Conservation (phyloP, 1,140 invertebrate genomes). For the Agrypnia vestita region DNA sequence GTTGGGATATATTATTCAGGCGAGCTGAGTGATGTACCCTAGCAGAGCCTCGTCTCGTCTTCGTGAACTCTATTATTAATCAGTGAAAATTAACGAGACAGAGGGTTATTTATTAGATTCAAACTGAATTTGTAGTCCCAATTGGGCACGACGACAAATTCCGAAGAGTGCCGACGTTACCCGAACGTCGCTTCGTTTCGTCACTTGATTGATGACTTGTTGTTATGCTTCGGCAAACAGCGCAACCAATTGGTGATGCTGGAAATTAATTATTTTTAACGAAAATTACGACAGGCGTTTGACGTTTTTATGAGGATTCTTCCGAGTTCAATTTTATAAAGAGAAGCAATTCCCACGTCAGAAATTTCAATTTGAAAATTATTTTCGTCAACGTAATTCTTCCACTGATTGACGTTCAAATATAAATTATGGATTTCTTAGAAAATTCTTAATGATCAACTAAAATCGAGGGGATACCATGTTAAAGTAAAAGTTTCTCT, state of each 20-base stretch:
- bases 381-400: no score
- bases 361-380: no score
- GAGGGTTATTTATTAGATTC: slow-evolving; percentile 45
- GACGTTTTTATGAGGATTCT: not conserved
- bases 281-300: slow-evolving; percentile 1
- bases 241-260: slow-evolving; percentile 38
- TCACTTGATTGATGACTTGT: slow-evolving; percentile 50
- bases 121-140: slow-evolving; percentile 43
- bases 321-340: no score
- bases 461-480: no score
- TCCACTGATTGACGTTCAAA: no score
- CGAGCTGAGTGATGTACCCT: not conserved
- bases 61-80: slow-evolving; percentile 47
- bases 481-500: no score
- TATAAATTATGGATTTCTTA: no score
- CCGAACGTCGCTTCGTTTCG: slow-evolving; percentile 32
- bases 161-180: slow-evolving; percentile 32
- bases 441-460: no score
- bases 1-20: not conserved
- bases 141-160: slow-evolving; percentile 39
- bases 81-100: slow-evolving; percentile 46
- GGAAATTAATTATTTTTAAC: slow-evolving; percentile 19
- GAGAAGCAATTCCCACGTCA: no score
- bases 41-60: not conserved
- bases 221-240: slow-evolving; percentile 26